These are phyloP conservation scores for Lycaon pictus DNA, from an alignment of 2,113 vertebrate genomes.

Conservation along the genomic window DNA sequence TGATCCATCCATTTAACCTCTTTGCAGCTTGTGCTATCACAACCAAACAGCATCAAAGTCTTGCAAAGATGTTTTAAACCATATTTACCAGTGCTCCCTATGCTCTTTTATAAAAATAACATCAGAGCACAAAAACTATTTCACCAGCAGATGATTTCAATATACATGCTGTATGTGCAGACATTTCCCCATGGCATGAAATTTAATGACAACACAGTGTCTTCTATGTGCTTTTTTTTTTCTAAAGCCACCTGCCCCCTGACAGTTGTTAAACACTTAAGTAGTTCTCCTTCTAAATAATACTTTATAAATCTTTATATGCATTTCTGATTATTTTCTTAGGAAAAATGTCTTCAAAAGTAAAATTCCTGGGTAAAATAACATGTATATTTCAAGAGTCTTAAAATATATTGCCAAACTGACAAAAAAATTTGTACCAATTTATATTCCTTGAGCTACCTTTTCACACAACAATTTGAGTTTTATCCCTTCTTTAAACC, in stretches of 20 bases:
- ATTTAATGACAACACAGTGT: background rate
- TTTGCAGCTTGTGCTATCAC: background rate
- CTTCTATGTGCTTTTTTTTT: background rate
- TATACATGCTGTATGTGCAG: background rate
- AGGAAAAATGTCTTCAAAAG: background rate
- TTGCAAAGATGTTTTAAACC: background rate
- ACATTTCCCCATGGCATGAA: background rate
- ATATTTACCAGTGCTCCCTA: background rate
- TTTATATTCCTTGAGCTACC: background rate
- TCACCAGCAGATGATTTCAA: constrained; percentile 3
- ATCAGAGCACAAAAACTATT: background rate
- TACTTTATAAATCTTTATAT: background rate
- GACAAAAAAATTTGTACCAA: background rate
- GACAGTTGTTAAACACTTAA: background rate
- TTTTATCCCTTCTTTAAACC: background rate
- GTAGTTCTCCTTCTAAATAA: background rate
- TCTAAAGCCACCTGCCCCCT: background rate
- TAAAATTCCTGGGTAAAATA: background rate
- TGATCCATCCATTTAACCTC: background rate
- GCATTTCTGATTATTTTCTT: constrained; percentile 24
- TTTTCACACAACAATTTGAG: background rate
- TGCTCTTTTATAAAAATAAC: constrained; percentile 47
- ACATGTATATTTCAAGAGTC: background rate
- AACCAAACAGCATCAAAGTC: background rate
- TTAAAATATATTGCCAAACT: background rate